Evolutionary conservation across 2,888 invertebrate genomes (phyloP).

Genomic region (Baronia brevicornis): DNA sequence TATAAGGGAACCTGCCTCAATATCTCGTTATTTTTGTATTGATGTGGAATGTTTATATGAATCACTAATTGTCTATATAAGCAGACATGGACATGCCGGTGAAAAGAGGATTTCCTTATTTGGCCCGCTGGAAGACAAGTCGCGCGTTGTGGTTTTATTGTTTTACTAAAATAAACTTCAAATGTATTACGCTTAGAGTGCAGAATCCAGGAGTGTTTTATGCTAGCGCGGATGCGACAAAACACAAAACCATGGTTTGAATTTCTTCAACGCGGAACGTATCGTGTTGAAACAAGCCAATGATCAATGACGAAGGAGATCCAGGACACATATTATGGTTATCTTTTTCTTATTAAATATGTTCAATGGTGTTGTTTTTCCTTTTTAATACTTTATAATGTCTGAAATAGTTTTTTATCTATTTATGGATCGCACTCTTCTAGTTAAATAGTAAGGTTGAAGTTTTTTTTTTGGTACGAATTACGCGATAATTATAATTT

Average conservation of each 20-base stretch:
- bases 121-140: constrained; percentile 12
- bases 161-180: constrained; percentile 6
- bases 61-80: constrained; percentile 10
- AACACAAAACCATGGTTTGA: constrained; percentile 10
- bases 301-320: too few species aligned
- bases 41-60: constrained; percentile 6
- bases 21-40: constrained; percentile 5
- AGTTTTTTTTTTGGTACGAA: too few species aligned
- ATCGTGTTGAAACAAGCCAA: constrained; percentile 2
- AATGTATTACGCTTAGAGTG: not conserved
- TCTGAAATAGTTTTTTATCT: too few species aligned
- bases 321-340: too few species aligned
- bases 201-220: not conserved
- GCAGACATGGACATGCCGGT: not conserved
- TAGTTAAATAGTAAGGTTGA: too few species aligned
- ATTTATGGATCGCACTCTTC: too few species aligned
- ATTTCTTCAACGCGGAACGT: constrained; percentile 11
- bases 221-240: constrained; percentile 2
- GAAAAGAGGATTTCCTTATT: constrained; percentile 12
- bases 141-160: not conserved
- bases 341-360: too few species aligned
- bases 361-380: too few species aligned
- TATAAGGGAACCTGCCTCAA: constrained; percentile 1
- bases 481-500: too few species aligned
- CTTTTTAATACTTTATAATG: too few species aligned